Evolutionary conservation across 2,797 vertebrate genomes (phyloP).

Genomic region (Karalla daura): DNA sequence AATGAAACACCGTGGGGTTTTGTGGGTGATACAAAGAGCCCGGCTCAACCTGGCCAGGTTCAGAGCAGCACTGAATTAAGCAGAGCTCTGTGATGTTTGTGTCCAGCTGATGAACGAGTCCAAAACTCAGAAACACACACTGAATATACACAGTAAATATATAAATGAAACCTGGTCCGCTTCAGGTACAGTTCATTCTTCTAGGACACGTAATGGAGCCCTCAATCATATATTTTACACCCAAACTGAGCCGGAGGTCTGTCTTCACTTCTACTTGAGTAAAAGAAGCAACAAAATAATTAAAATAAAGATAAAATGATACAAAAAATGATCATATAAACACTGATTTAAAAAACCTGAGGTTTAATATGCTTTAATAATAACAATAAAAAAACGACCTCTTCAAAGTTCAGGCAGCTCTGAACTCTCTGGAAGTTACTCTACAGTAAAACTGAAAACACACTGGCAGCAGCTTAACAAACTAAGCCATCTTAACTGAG

Average conservation of each 20-base stretch:
- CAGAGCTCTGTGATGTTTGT: conserved; percentile 31
- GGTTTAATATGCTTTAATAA: too few relatives aligned
- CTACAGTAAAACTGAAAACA: not conserved
- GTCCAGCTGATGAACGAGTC: conserved; percentile 29
- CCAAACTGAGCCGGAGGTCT: not conserved
- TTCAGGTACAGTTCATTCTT: conserved; percentile 4
- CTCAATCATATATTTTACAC: not conserved
- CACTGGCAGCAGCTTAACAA: not conserved
- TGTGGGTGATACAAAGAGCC: conserved; percentile 43
- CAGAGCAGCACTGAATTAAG: conserved; percentile 50
- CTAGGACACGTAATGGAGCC: not conserved
- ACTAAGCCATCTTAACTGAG: too few relatives aligned
- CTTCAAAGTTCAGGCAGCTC: not conserved
- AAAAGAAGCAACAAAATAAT: not conserved
- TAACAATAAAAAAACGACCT: not conserved
- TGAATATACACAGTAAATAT: conserved; percentile 7
- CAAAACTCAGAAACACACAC: conserved; percentile 27
- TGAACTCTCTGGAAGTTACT: not conserved
- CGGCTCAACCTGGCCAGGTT: conserved; percentile 31
- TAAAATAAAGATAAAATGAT: not conserved
- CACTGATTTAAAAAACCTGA: too few relatives aligned
- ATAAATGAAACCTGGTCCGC: not conserved
- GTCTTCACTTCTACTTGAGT: not conserved
- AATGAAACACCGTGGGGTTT: conserved; percentile 28
- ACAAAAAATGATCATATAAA: not conserved